Base-by-base conservation (phyloP, 2,888 invertebrate genomes). In the Acronicta leporina region DNA sequence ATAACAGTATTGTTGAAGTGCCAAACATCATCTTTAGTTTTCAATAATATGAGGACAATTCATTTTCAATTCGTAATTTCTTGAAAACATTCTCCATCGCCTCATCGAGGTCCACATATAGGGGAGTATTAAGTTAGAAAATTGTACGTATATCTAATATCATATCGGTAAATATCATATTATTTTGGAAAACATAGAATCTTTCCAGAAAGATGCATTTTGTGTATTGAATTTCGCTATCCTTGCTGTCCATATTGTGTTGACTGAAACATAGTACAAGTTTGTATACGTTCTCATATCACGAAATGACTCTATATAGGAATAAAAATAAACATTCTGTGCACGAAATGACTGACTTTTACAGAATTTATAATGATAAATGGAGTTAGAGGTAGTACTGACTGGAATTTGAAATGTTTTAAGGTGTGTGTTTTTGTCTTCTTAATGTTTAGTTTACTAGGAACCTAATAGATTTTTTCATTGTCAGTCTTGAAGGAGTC, bases 251-350 rank as follows among this genome's bases (percentile, higher is more conserved):
- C 49, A 58, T 59, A 57, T 58, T 50, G 48, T 63, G 58, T 66
- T 49, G 77, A 80, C 81, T 81, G 79, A 81, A 63, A 63, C 15
- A 68, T 66, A 80, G 80, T 80, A 82, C 80, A 81, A 81, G 63
- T 73, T 68, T 51, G 74, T 82, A 82, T 80, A 81, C 81, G 82
- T 68, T 59, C 62, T 80, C 81, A 82, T 82, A 82, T 82, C 82
- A 81, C 64, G 53, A 59, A 57, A 66, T 71, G 73, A 52, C 58
- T 70, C 58, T 68, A 63, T 62, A 30, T 65, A 66, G 42, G 56
- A 40, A 50, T 57, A 52, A 51, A 56, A 48, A 41, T 59, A 53
- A 49, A 27, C 11, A 27, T 30, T 62, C 47, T 69, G 63, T 67
- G 38, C 73, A 61, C 61, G 61, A 51, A 67, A 59, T 54, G 59